Conservation (phyloP, 2,113 vertebrate species). For the Baryphthengus martii region DNA sequence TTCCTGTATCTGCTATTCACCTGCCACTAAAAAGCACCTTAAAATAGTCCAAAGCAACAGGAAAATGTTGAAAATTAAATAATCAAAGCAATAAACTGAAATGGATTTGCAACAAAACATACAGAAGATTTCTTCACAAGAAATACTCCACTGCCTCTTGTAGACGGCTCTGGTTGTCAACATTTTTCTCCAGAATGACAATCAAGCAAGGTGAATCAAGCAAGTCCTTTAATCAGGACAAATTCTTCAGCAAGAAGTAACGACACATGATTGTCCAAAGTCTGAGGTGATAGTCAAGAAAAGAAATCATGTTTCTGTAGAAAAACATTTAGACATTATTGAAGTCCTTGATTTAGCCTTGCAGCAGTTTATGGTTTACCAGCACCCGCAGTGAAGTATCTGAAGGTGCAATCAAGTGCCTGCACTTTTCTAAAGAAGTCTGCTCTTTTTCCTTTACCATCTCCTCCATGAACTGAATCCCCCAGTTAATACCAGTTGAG, state of each 20-base stretch:
- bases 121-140: not conserved
- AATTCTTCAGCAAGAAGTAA: not conserved
- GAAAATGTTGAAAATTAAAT: not conserved
- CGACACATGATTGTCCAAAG: not conserved
- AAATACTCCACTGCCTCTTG: not conserved
- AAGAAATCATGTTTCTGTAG: accelerated
- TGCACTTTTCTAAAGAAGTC: not conserved
- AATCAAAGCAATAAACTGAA: not conserved
- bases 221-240: not conserved
- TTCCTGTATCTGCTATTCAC: not conserved
- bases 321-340: not conserved
- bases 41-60: not conserved
- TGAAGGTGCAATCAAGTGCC: not conserved
- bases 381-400: not conserved
- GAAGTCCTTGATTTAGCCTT: not conserved
- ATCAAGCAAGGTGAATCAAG: not conserved
- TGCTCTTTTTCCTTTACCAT: not conserved
- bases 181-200: not conserved
- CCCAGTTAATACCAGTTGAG: not conserved
- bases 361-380: not conserved
- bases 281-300: not conserved
- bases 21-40: not conserved
- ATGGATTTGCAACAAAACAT: not conserved
- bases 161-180: not conserved
- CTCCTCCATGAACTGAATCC: not conserved